phyloP scores from a whole-genome alignment of 2,888 invertebrate species.

The Drosophila tanythrix region DNA sequence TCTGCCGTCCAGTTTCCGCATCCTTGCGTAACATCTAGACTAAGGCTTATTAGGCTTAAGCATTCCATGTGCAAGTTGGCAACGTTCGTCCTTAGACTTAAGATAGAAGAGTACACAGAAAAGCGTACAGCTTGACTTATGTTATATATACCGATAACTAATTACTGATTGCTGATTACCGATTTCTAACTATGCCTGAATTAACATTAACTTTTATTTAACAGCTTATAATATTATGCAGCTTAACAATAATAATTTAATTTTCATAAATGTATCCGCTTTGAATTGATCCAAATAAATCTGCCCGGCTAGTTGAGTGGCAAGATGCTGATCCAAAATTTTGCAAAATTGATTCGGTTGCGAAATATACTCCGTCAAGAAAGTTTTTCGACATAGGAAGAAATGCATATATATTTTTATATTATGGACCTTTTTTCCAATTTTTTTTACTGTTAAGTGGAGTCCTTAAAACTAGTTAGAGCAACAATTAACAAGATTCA shows the following conservation, averaged over 20 bases:
- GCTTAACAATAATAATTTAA: background rate
- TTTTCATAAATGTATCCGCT: background rate
- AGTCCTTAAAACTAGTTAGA: background rate
- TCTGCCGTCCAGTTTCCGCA: constrained; percentile 29
- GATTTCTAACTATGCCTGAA: constrained; percentile 9
- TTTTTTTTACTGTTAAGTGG: background rate
- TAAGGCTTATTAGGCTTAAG: constrained; percentile 30
- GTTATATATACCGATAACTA: constrained; percentile 1
- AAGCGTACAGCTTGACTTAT: constrained; percentile 42
- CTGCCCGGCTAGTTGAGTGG: background rate
- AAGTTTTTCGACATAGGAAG: background rate
- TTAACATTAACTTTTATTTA: background rate
- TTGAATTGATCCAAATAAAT: background rate
- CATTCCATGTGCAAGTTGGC: constrained; percentile 49
- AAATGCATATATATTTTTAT: background rate
- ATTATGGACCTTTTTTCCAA: no score
- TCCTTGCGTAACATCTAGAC: constrained; percentile 7
- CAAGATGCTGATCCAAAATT: background rate
- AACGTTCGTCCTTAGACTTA: constrained; percentile 29
- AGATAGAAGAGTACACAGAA: constrained; percentile 28
- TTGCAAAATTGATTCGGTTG: background rate
- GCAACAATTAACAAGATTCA: background rate
- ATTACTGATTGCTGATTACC: constrained; percentile 3
- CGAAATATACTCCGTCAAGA: background rate
- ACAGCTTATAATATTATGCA: background rate